Evolutionary conservation across 2,888 invertebrate genomes (phyloP).

Genomic region (Cheilosia urbana): DNA sequence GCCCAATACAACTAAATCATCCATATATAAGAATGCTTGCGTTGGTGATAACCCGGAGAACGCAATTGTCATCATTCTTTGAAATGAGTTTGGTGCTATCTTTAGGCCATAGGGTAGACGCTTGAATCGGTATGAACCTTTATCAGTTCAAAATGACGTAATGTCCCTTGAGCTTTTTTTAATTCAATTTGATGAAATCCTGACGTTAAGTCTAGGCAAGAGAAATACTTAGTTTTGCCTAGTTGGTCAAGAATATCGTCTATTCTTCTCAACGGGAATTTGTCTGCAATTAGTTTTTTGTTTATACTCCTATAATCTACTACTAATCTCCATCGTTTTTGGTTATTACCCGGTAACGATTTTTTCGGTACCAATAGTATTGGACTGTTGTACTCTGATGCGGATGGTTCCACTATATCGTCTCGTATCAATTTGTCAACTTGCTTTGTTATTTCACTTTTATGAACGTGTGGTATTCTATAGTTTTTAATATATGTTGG

Average conservation of each 20-base stretch:
- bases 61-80: too few relatives aligned
- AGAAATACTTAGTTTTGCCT: too few relatives aligned
- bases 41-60: too few relatives aligned
- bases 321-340: slow-evolving; percentile 30
- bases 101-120: too few relatives aligned
- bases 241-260: too few relatives aligned
- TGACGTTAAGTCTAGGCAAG: slow-evolving; percentile 24
- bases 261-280: too few relatives aligned
- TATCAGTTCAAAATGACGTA: slow-evolving; percentile 27
- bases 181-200: slow-evolving; percentile 21
- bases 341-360: slow-evolving; percentile 1
- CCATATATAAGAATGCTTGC: too few relatives aligned
- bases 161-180: slow-evolving; percentile 31
- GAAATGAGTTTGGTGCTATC: too few relatives aligned
- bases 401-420: too few relatives aligned
- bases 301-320: slow-evolving; percentile 12
- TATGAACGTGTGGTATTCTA: slow-evolving; percentile 24
- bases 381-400: too few relatives aligned
- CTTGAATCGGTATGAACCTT: slow-evolving; percentile 75
- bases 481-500: slow-evolving; percentile 30
- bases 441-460: slow-evolving; percentile 5
- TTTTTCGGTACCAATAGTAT: slow-evolving; percentile 6
- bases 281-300: too few relatives aligned
- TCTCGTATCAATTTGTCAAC: slow-evolving; percentile 2
- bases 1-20: slow-evolving; percentile 76